Evolutionary conservation across 2,888 invertebrate genomes (phyloP).

Genomic region (Cryptocheilus praepositus): DNA sequence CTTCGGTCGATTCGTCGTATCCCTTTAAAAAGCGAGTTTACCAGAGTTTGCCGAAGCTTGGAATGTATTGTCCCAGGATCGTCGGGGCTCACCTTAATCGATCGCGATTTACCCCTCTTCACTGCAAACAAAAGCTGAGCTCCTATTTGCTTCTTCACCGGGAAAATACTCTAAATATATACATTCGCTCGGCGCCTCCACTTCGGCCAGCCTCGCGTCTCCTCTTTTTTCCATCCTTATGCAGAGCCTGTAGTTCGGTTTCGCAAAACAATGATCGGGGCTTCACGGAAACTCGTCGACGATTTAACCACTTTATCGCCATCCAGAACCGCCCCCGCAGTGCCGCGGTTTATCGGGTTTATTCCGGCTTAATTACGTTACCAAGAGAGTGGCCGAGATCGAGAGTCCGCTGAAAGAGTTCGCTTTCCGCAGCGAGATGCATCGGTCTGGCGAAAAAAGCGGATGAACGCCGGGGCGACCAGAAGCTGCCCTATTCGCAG

Average conservation of each 20-base stretch:
- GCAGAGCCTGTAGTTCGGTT: not conserved
- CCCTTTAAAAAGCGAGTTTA: slow-evolving; percentile 17
- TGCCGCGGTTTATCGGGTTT: slow-evolving; percentile 2
- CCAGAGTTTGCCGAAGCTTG: slow-evolving; percentile 8
- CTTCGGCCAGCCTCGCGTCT: not conserved
- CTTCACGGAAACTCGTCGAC: slow-evolving; percentile 36
- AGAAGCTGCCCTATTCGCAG: too few relatives aligned
- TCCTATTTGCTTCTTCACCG: too few relatives aligned
- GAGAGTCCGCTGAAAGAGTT: too few relatives aligned
- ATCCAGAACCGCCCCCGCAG: slow-evolving; percentile 8
- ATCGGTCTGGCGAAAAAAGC: too few relatives aligned
- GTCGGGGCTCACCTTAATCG: slow-evolving; percentile 43
- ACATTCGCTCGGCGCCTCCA: not conserved
- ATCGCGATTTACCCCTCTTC: slow-evolving; percentile 32
- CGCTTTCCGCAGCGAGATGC: too few relatives aligned
- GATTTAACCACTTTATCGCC: slow-evolving; percentile 36
- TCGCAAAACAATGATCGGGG: slow-evolving; percentile 38
- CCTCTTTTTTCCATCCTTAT: slow-evolving; percentile 21
- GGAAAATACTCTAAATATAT: not conserved
- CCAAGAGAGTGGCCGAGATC: too few relatives aligned
- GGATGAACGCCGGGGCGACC: too few relatives aligned
- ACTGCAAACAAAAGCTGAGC: not conserved
- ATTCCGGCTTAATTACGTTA: too few relatives aligned
- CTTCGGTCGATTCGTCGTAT: slow-evolving; percentile 18
- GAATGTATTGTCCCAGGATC: slow-evolving; percentile 37